Conservation (phyloP, 2,113 vertebrate species). For the Morone saxatilis region DNA sequence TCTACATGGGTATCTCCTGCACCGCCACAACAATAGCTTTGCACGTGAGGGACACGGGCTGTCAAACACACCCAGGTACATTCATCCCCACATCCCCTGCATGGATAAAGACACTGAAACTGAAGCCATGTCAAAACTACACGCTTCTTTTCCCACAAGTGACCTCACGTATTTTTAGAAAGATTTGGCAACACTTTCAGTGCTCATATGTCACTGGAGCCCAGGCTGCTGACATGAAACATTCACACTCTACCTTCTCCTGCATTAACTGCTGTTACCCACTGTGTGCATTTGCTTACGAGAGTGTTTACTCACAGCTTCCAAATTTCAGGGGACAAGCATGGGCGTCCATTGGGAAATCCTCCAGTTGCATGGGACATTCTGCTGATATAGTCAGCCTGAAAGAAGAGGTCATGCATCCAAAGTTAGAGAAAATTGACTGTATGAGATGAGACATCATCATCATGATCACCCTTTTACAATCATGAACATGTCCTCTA, state of each 20-base stretch:
- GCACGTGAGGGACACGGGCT: slow-evolving; percentile 63
- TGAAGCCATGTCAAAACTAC: slow-evolving; percentile 15
- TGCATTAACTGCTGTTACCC: neutral
- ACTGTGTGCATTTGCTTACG: neutral
- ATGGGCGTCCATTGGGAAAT: slow-evolving; percentile 98
- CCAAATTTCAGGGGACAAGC: slow-evolving; percentile 98
- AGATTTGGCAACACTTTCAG: neutral
- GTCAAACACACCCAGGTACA: slow-evolving; percentile 48
- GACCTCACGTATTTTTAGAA: neutral
- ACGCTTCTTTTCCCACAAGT: neutral
- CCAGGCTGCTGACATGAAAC: neutral
- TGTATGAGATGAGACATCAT: slow-evolving; percentile 16
- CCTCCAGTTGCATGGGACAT: slow-evolving; percentile 98
- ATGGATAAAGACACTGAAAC: slow-evolving; percentile 14
- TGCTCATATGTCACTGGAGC: neutral
- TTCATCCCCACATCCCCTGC: slow-evolving; percentile 10
- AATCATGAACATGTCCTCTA: neutral
- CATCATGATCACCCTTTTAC: slow-evolving; percentile 11
- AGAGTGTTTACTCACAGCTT: slow-evolving; percentile 91
- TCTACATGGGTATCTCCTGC: slow-evolving; percentile 59
- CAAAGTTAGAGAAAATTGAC: slow-evolving; percentile 7
- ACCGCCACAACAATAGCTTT: slow-evolving; percentile 47
- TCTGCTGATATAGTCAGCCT: slow-evolving; percentile 97
- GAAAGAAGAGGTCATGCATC: slow-evolving; percentile 43
- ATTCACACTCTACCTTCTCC: neutral